Base-by-base conservation (phyloP, 2,888 invertebrate genomes). In the Trisateles emortualis region DNA sequence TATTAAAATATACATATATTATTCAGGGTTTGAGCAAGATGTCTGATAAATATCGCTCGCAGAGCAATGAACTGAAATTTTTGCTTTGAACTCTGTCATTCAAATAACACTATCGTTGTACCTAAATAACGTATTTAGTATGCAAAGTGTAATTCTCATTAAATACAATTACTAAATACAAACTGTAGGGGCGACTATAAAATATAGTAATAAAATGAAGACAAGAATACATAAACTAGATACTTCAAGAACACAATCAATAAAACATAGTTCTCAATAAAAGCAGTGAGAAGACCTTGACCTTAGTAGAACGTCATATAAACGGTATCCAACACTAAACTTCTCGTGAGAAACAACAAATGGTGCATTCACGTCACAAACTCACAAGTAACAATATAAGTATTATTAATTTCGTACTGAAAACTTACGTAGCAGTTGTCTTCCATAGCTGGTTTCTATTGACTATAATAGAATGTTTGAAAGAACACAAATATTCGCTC, bases 331-430 rank as follows among this genome's bases (percentile, higher is more conserved):
- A 47, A 39, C 71, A 42, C 52, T 57, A 46, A 62, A 58, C 52
- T 70, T 56, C 46, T 48, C 44, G 43, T 63, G 67, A 39, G 68
- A 72, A 70, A 24, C 47, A 45, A 42, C 49, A 52, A 26, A 39
- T 40, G 46, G 46, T 17, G 39, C 0, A 26, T 38, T 16, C 29
- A 60, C 50, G 55, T 29, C 44, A 59, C 54, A 40, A 43, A 38
- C 22, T 44, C 24, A 44, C 38, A n/a, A 30, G 47, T 45, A 47
- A 32, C 26, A 26, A 26, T 3, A 26, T 26, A n/a, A n/a, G 26
- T 26, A 40, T 17, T 33, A 30, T 48, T 26, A 26, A 40, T 29
- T 36, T 32, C 42, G 17, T 16, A 29, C 22, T 35, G 29, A 17
- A 35, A 52, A 63, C 70, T 66, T 43, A 66, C 67, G 50, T 48